These are phyloP conservation scores for Motacilla alba DNA, from an alignment of 2,113 vertebrate species.

Conservation along the genomic window DNA sequence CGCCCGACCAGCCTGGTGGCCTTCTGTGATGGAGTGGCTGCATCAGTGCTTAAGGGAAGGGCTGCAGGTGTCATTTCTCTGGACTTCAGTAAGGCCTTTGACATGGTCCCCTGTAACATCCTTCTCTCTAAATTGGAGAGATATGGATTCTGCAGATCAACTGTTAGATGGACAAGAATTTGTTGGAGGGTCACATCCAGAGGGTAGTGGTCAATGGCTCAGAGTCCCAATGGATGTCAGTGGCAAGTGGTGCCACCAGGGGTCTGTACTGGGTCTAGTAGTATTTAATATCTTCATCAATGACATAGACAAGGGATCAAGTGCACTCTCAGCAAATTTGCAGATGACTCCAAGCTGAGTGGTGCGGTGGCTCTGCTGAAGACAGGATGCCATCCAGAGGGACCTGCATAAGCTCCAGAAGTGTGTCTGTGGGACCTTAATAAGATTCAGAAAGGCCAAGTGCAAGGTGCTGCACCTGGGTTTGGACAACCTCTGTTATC, in stretches of 20 bases:
- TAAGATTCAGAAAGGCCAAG: background rate
- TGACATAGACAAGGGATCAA: accelerated
- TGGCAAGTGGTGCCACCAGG: background rate
- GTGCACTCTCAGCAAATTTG: background rate
- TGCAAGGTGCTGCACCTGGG: background rate
- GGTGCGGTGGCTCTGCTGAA: accelerated
- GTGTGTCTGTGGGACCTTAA: background rate
- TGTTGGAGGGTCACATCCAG: background rate
- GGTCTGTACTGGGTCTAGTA: too few species aligned
- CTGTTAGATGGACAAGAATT: background rate
- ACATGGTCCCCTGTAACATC: accelerated
- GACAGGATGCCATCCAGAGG: background rate
- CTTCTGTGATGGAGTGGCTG: background rate
- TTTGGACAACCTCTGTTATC: accelerated
- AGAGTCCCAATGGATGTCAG: background rate
- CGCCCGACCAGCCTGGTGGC: background rate
- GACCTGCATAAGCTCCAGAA: background rate
- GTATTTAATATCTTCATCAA: background rate
- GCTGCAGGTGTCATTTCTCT: background rate
- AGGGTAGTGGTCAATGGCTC: background rate
- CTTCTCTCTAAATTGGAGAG: background rate
- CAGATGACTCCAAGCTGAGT: background rate
- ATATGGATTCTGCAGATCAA: accelerated
- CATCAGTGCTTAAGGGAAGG: background rate
- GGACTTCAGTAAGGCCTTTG: background rate